Evolutionary conservation across 1,140 invertebrate species (phyloP).

Genomic region (Ceratosolen fusciceps): DNA sequence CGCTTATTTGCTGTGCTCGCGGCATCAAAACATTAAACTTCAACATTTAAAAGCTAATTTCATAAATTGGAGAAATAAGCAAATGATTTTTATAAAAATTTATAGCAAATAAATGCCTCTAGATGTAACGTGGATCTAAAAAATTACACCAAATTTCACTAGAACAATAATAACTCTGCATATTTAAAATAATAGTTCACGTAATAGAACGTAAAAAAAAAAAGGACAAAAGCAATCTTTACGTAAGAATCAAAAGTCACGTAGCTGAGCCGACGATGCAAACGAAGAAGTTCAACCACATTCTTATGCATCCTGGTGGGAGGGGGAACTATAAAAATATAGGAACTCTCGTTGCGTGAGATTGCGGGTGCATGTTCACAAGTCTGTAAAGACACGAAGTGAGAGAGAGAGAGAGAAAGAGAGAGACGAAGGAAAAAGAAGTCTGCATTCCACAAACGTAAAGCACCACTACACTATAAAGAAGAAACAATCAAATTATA

Average conservation of each 20-base stretch:
- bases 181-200: conserved; percentile 9
- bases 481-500: neutral
- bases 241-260: conserved; percentile 45
- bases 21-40: too few species aligned
- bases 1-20: too few species aligned
- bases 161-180: too few species aligned
- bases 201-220: too few species aligned
- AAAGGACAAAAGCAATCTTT: conserved; percentile 9
- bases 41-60: too few species aligned
- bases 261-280: conserved; percentile 39
- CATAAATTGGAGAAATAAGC: too few species aligned
- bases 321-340: neutral
- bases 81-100: too few species aligned
- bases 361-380: neutral
- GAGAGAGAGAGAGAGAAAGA: neutral
- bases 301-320: conserved; percentile 45
- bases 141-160: too few species aligned
- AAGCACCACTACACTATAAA: neutral
- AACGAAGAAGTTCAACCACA: conserved; percentile 48
- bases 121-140: too few species aligned
- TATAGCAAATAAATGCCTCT: too few species aligned
- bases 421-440: neutral
- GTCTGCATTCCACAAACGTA: neutral
- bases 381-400: neutral
- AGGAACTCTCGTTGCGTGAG: neutral